Evolutionary conservation across 1,140 invertebrate genomes (phyloP), one percentile per base, ranked within the genome.

Genomic region (Watersipora subatra): DNA sequence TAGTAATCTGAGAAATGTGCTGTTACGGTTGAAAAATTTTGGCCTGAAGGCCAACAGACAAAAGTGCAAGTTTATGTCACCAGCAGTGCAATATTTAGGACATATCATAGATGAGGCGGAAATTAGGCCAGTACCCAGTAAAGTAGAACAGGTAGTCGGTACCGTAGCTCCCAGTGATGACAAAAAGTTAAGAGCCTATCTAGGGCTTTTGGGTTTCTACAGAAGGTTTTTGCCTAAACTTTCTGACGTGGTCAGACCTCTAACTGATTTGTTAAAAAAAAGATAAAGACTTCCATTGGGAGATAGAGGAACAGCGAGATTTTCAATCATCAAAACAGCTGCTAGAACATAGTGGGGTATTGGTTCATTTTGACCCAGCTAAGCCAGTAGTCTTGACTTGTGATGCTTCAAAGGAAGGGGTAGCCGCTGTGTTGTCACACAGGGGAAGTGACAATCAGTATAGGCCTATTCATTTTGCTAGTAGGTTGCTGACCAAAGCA

Each of bases 401-500:
- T 57, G 76, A 80, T 68, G 77, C 78, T 27, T 75, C 71, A 15
- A 28, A 67, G 2, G 64, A 69, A 1, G 77, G 79, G n/a, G n/a
- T n/a, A n/a, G n/a, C n/a, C 26, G n/a, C n/a, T n/a, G n/a, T n/a
- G n/a, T n/a, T n/a, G n/a, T n/a, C n/a, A n/a, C n/a, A n/a, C 62
- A 61, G 64, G 20, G 65, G 72, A 56, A 34, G 68, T 26, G 76
- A 78, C 59, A 69, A 67, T n/a, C 62, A 27, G 24, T 72, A 78
- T 57, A 58, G 66, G 55, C 76, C 77, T 12, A 75, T 81, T 57
- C 71, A 70, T 1, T 81, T 71, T 71, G 81, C 75, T 17, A 84
- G 82, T 12, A 68, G 77, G 57, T 73, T 74, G 0, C 69, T 85
- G 28, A 72, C 70, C n/a, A 56, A 70, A 30, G 69, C 74, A 1